A percentile compares a stretch with the other conserved stretches of the same genome.
Evolutionary conservation across 2,797 vertebrate species (phyloP).

Genomic region (Sphenopsis melanotis): DNA sequence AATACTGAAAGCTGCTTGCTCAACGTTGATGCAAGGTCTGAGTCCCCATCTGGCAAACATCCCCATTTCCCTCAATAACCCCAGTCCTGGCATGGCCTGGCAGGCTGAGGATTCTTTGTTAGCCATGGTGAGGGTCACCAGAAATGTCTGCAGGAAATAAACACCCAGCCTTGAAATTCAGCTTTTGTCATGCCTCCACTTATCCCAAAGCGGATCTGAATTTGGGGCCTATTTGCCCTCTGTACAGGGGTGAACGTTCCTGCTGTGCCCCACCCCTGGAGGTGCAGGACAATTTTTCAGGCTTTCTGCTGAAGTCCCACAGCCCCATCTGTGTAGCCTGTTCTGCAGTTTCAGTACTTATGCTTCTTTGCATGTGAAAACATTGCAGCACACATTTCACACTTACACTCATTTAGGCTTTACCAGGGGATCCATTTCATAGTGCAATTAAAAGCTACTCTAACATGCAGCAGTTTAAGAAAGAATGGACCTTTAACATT

Average conservation of each 20-base stretch:
- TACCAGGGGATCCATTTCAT: neutral
- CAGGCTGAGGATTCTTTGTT: neutral
- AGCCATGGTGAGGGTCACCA: neutral
- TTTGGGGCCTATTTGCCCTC: neutral
- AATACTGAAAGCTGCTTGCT: neutral
- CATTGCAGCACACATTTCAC: neutral
- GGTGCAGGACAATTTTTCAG: neutral
- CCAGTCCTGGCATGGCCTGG: neutral
- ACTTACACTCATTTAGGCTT: neutral
- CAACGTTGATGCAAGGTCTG: neutral
- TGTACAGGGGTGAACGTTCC: fast-evolving
- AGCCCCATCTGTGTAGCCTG: neutral
- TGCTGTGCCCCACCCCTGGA: fast-evolving
- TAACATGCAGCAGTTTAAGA: neutral
- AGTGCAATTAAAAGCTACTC: neutral
- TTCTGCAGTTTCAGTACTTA: neutral
- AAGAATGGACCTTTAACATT: neutral
- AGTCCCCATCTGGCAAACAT: neutral
- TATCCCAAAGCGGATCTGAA: neutral
- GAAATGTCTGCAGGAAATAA: neutral
- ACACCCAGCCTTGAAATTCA: neutral
- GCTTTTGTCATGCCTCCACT: neutral
- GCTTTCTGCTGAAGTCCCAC: neutral
- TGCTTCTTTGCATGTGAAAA: neutral
- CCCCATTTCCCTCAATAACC: neutral